These are phyloP conservation scores for Drosophila anomelani DNA, from an alignment of 2,888 invertebrate genomes.

Conservation along the genomic window DNA sequence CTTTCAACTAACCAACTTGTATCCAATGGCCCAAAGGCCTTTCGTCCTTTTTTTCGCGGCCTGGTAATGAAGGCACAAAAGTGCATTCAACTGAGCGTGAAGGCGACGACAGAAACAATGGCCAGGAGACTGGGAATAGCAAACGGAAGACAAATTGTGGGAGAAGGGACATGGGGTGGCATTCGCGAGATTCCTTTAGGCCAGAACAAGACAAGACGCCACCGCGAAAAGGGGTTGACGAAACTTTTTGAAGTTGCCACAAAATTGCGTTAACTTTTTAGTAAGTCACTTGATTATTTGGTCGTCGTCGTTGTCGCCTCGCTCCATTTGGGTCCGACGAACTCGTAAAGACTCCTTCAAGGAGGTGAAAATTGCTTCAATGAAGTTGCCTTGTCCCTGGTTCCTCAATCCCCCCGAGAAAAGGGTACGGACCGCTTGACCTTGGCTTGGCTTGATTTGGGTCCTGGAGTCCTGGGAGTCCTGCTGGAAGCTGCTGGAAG, in stretches of 20 bases:
- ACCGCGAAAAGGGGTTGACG: constrained; percentile 55
- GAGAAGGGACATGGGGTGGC: not conserved
- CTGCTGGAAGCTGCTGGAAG: constrained; percentile 35
- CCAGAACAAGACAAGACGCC: constrained; percentile 13
- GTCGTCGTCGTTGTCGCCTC: constrained; percentile 34
- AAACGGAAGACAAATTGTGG: constrained; percentile 3
- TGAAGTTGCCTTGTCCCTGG: constrained; percentile 47
- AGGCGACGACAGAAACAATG: constrained; percentile 37
- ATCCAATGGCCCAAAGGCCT: constrained; percentile 12
- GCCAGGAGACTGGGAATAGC: constrained; percentile 23
- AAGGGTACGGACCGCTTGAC: constrained; percentile 39
- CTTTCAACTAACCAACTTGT: constrained; percentile 14
- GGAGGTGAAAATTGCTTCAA: constrained; percentile 59
- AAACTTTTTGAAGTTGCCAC: constrained; percentile 76
- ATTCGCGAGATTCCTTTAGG: constrained; percentile 20
- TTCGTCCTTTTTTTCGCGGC: constrained; percentile 22
- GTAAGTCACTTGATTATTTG: constrained; percentile 75
- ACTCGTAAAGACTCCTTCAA: constrained; percentile 22
- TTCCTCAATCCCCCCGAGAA: constrained; percentile 7
- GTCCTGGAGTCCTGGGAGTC: constrained; percentile 26
- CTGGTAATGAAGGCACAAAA: constrained; percentile 56
- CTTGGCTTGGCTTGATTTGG: constrained; percentile 69
- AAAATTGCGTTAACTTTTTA: constrained; percentile 76
- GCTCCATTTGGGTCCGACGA: constrained; percentile 30
- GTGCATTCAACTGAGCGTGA: constrained; percentile 77